phyloP scores from a whole-genome alignment of 2,888 invertebrate species.

The Dryadula phaetusa region DNA sequence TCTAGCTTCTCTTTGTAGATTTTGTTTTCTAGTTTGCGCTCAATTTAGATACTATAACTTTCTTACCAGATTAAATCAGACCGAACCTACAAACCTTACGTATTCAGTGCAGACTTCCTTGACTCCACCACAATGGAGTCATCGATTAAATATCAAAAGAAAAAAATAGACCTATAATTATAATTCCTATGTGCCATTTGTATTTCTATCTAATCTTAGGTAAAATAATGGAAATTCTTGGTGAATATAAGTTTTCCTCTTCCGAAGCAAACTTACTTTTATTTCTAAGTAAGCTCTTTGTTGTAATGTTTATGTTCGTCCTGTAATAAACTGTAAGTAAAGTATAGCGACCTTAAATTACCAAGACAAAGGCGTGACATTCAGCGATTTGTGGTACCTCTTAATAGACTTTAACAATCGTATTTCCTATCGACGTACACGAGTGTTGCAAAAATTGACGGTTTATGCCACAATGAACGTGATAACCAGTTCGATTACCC shows the following conservation, averaged over 20 bases:
- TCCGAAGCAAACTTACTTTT: slow-evolving; percentile 22
- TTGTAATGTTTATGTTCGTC: slow-evolving; percentile 25
- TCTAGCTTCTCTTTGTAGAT: too few relatives aligned
- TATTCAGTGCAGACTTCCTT: too few relatives aligned
- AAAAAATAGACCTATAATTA: background rate
- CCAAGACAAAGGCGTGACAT: background rate
- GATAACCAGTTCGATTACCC: background rate
- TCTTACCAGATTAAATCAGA: too few relatives aligned
- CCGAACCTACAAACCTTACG: too few relatives aligned
- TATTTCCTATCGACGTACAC: background rate
- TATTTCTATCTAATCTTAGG: slow-evolving; percentile 4
- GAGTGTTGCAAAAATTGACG: background rate
- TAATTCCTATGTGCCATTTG: slow-evolving; percentile 8
- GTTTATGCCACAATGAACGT: background rate
- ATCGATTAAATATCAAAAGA: too few relatives aligned
- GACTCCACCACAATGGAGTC: too few relatives aligned
- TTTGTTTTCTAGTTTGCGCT: too few relatives aligned
- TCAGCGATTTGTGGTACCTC: slow-evolving; percentile 10
- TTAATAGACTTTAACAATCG: slow-evolving; percentile 11
- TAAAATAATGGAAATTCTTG: slow-evolving; percentile 22
- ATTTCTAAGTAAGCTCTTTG: slow-evolving; percentile 19
- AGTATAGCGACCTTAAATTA: slow-evolving; percentile 22
- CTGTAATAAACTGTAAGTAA: slow-evolving; percentile 20
- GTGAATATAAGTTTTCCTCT: slow-evolving; percentile 36
- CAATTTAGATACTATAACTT: too few relatives aligned